Conservation (phyloP, 2,888 invertebrate genomes). For the Rosalia funebris region DNA sequence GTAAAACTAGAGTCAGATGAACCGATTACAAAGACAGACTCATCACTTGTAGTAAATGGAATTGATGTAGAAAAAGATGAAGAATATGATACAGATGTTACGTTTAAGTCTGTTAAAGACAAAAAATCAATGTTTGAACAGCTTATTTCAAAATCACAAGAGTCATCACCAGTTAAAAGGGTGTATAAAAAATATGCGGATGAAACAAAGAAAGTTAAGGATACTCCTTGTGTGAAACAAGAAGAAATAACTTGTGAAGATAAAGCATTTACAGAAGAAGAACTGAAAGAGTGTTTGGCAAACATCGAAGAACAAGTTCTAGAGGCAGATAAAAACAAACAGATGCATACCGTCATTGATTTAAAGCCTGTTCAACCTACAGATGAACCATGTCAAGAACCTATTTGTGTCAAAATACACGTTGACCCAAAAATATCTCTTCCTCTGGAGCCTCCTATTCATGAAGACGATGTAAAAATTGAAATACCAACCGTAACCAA, state of each 20-base stretch:
- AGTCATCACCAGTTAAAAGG: conserved; percentile 56
- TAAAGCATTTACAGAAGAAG: conserved; percentile 45
- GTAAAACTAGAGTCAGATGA: conserved; percentile 21
- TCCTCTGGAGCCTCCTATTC: conserved; percentile 12
- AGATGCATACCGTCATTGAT: conserved; percentile 29
- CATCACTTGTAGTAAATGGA: neutral
- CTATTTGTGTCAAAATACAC: conserved; percentile 53
- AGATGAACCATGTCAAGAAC: conserved; percentile 49
- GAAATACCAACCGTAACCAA: conserved; percentile 17
- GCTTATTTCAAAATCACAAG: conserved; percentile 58
- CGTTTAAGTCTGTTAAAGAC: conserved; percentile 57
- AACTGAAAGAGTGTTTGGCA: conserved; percentile 44
- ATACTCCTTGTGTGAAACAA: no score
- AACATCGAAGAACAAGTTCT: conserved; percentile 48
- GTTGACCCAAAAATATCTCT: conserved; percentile 48
- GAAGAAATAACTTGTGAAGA: conserved; percentile 23
- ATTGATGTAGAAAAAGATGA: conserved; percentile 23
- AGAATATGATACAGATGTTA: conserved; percentile 45
- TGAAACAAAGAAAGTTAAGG: conserved; percentile 21
- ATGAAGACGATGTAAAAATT: conserved; percentile 16
- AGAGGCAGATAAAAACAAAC: conserved; percentile 32
- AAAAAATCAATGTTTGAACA: conserved; percentile 60
- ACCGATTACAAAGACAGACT: conserved; percentile 8
- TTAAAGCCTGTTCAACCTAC: conserved; percentile 7
- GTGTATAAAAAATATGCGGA: conserved; percentile 25